Conservation (phyloP, 1,140 invertebrate genomes). For the Adelges cooleyi region DNA sequence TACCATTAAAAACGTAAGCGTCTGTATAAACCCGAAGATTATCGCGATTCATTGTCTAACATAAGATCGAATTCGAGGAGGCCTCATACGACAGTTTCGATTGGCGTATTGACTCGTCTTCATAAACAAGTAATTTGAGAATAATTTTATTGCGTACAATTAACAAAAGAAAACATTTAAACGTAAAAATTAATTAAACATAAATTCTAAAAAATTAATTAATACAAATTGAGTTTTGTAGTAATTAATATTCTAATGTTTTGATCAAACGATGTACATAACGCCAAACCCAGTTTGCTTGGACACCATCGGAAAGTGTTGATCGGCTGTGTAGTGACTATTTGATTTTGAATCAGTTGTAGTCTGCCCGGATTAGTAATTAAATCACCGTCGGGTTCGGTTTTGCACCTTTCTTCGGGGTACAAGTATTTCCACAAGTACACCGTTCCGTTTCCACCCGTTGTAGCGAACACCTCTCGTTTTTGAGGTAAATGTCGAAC, state of each 20-base stretch:
- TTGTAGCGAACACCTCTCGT: slow-evolving; percentile 83
- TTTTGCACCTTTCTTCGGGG: slow-evolving; percentile 53
- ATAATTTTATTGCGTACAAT: no score
- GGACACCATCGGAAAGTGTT: slow-evolving; percentile 82
- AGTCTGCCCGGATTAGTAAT: slow-evolving; percentile 65
- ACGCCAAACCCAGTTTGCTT: slow-evolving; percentile 75
- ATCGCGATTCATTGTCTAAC: slow-evolving; percentile 1
- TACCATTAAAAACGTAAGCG: no score
- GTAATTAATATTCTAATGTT: slow-evolving; percentile 74
- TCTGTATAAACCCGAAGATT: slow-evolving; percentile 15
- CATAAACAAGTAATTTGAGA: slow-evolving; percentile 20
- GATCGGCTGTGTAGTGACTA: slow-evolving; percentile 77
- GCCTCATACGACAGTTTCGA: background rate
- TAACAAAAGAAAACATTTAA: no score
- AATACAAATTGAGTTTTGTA: slow-evolving; percentile 66
- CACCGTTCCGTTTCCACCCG: slow-evolving; percentile 74
- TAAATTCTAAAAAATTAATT: no score
- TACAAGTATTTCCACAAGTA: slow-evolving; percentile 88
- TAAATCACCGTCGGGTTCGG: slow-evolving; percentile 55
- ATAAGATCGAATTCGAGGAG: slow-evolving; percentile 5
- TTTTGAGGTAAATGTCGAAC: slow-evolving; percentile 85
- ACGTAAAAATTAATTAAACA: no score
- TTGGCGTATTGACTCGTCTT: slow-evolving; percentile 9
- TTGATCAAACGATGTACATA: slow-evolving; percentile 88
- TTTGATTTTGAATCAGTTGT: slow-evolving; percentile 62